Evolutionary conservation across 2,797 vertebrate genomes (phyloP).

Genomic region (Channallabes apus): DNA sequence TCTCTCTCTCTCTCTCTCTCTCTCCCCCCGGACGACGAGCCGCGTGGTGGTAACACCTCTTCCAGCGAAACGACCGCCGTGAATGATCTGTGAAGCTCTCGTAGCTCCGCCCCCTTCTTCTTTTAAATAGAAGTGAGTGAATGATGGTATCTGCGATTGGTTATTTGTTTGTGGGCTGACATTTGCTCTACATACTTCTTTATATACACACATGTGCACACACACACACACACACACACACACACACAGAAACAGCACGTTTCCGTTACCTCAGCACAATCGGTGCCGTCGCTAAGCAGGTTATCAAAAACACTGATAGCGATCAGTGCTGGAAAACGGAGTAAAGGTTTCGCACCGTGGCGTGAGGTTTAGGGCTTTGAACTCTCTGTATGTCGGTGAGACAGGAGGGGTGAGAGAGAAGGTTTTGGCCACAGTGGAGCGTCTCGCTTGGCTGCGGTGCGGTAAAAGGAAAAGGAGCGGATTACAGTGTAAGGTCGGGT

Average conservation of each 20-base stretch:
- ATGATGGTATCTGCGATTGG: not conserved
- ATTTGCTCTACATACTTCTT: not conserved
- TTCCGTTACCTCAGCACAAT: not conserved
- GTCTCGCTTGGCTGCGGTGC: not conserved
- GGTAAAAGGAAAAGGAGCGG: not conserved
- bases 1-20: no score
- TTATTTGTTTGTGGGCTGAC: not conserved
- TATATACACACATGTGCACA: no score
- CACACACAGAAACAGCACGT: not conserved
- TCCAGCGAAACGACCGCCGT: not conserved
- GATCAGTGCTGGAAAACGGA: not conserved
- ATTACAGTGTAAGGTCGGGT: not conserved
- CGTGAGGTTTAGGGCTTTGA: not conserved
- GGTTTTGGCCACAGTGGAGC: not conserved
- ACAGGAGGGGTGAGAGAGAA: conserved; percentile 3
- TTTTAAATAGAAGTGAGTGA: no score
- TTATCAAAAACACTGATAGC: conserved; percentile 11
- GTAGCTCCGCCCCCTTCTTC: not conserved
- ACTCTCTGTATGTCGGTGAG: not conserved
- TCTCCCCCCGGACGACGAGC: not conserved
- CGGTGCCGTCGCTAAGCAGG: not conserved
- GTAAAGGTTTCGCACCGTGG: not conserved
- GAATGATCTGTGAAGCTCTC: no score
- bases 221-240: no score
- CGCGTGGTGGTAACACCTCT: not conserved